These are phyloP conservation scores for Flexamia atlantica DNA, from an alignment of 2,888 invertebrate genomes.

Conservation along the genomic window DNA sequence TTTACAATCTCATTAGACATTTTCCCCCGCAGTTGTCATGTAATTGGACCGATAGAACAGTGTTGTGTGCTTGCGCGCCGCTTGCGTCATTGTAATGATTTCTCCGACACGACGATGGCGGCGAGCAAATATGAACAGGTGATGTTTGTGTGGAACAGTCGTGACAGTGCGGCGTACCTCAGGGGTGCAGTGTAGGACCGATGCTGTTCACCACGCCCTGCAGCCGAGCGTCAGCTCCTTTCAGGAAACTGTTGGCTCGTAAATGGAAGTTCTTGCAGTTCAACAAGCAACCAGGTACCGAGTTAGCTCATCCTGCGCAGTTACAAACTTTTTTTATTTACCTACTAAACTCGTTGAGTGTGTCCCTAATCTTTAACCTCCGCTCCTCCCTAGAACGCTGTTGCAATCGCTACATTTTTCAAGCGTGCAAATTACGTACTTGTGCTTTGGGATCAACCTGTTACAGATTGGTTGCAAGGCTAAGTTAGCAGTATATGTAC, in stretches of 20 bases:
- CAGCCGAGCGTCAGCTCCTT: neutral
- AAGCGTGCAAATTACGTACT: too few relatives aligned
- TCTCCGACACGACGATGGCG: neutral
- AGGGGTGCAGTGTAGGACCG: neutral
- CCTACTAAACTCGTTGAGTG: too few relatives aligned
- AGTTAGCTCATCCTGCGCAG: too few relatives aligned
- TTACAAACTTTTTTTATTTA: too few relatives aligned
- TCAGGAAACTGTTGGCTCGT: constrained; percentile 26
- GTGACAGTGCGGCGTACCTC: neutral
- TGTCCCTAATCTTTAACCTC: too few relatives aligned
- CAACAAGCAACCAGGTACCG: constrained; percentile 17
- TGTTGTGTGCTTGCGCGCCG: neutral
- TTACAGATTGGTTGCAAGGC: too few relatives aligned
- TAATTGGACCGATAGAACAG: neutral
- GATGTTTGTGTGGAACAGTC: neutral
- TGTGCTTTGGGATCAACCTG: too few relatives aligned
- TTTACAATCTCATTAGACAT: neutral
- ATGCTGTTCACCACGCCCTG: constrained; percentile 37
- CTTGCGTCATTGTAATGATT: neutral
- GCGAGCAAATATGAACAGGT: constrained; percentile 33
- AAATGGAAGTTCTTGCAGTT: constrained; percentile 39
- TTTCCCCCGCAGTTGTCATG: neutral
- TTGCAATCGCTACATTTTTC: too few relatives aligned
- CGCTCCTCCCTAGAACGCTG: too few relatives aligned
- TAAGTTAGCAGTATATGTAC: too few relatives aligned